Base-by-base conservation (phyloP, 2,888 invertebrate species). In the Hirudinaria manillensis region DNA sequence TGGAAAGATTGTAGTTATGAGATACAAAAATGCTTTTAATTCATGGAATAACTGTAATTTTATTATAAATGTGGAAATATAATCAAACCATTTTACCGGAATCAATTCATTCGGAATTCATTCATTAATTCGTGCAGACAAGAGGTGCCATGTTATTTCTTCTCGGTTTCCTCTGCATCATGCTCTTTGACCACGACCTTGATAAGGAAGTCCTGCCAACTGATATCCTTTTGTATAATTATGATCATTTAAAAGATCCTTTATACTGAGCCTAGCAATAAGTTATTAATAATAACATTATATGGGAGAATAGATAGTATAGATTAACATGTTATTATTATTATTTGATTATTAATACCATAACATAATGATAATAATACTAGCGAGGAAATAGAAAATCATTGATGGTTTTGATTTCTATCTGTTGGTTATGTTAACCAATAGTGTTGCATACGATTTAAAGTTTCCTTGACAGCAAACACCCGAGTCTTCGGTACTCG, bases 131-230 rank as follows among this genome's bases (percentile, higher is more conserved):
- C n/a, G 2, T 34, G 6, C 73, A 77, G 77, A 76, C 75, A 27
- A 83, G 87, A 75, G 87, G 85, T 38, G 86, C 85, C 10, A 80
- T 87, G 29, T 83, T 86, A 76, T 84, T 88, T 77, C 77, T 87
- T 19, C 77, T 88, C 67, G 88, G 86, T 55, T 84, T 87, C 61
- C 77, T 87, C 24, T 83, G 86, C 13, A 81, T 88, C 29, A 83
- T 88, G 36, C 81, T 88, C 53, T 86, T 88, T 83, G 88, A 88
- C 80, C 86, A 86, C 80, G 88, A 88, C 82, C 84, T 85, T 74
- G 81, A 81, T 45, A 80, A 80, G 66, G 76, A 66, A 4, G 78
- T 82, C 34, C 77, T 79, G 76, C 70, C 80, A 79, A 86, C 86
- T 76, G 80, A 86, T 87, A 81, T 81, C 84, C 82, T 82, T 82